Base-by-base conservation (phyloP, 2,888 invertebrate species). In the Harpalus rubripes region DNA sequence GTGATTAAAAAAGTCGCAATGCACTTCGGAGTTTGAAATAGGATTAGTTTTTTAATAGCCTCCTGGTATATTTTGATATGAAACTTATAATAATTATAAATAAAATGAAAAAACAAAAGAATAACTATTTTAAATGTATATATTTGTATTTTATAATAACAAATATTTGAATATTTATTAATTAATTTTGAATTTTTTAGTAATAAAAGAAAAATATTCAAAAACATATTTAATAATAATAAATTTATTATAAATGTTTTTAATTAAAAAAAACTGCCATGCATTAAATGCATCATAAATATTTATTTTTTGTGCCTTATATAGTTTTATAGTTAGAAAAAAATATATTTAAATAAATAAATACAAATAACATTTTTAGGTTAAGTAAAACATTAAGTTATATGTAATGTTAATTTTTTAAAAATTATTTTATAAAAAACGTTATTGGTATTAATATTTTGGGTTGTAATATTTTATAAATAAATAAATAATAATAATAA, bases 301-400 rank as follows among this genome's bases (percentile, higher is more conserved):
- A 52, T 52, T 52, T 52, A 52, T 52, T 52, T 52, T 52, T 52
- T 52, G 44, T 52, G 44, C 44, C 44, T 52, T 52, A 52, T 7
- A 10, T 52, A 52, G 44, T 52, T 52, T 12, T 52, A 10, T 52
- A 52, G 12, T 10, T 52, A 52, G 8, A 52, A 1, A 52, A 12
- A 52, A 52, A 52, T 52, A 52, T 52, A 52, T 52, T 52, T 52
- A 52, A 52, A 52, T 52, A 12, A 52, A 52, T 52, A 12, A 52
- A 52, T 12, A 52, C 7, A 52, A 52, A 52, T 12, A 52, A 52
- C 44, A 52, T 52, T 52, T 44, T 12, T 52, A 52, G 44, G 5
- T 52, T 52, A 52, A 52, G 44, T 10, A 52, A 10, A 52, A 32
- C 5, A 4, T 1, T 32, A 32, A 52, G 10, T 52, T 8, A 52